Base-by-base conservation (phyloP, 2,888 invertebrate species). In the Mimumesa dahlbomi region DNA sequence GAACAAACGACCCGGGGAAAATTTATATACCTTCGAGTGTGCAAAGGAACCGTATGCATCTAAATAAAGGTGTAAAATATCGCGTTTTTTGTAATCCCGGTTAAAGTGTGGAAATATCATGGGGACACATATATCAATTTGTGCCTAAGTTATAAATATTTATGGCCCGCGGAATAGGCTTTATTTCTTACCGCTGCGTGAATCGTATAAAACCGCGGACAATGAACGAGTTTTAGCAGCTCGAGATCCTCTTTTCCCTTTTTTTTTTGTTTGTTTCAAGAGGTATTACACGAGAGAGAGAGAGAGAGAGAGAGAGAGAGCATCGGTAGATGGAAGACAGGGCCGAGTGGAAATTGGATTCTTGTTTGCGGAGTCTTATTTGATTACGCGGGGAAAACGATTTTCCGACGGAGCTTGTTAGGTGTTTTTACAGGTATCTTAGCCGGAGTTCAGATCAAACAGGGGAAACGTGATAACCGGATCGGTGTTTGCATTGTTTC, bases 361-460 rank as follows among this genome's bases (percentile, higher is more conserved):
- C 75, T 67, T 70, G 64, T 77, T 75, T 73, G 69, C 62, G 16
- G 65, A 75, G 69, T 73, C 69, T 73, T 73, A 73, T 75, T 75
- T 75, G 68, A 75, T 75, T 73, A 69, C 65, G 52, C n/a, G 53
- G 40, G 71, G 56, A 64, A 53, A 66, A 45, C 70, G 73, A 69
- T 79, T 73, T 77, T 62, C 53, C 42, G 73, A 25, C 64, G 58
- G 56, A 13, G 52, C 53, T 48, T 38, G 75, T 64, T 52, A n/a
- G n/a, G n/a, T n/a, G n/a, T n/a, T n/a, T n/a, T n/a, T n/a, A 58
- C 57, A 38, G 46, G 49, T 61, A 48, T 43, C 58, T 49, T 14
- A 13, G 5, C 13, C 1, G 9, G 11, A 21, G 21, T 22, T 22
- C 11, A 46, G 49, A 53, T 49, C 58, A 68, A 62, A 25, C 46